A percentile compares a stretch with the other conserved stretches of the same genome.
These are phyloP conservation scores for Atherix ibis DNA, from an alignment of 2,888 invertebrate genomes.

Conservation along the genomic window DNA sequence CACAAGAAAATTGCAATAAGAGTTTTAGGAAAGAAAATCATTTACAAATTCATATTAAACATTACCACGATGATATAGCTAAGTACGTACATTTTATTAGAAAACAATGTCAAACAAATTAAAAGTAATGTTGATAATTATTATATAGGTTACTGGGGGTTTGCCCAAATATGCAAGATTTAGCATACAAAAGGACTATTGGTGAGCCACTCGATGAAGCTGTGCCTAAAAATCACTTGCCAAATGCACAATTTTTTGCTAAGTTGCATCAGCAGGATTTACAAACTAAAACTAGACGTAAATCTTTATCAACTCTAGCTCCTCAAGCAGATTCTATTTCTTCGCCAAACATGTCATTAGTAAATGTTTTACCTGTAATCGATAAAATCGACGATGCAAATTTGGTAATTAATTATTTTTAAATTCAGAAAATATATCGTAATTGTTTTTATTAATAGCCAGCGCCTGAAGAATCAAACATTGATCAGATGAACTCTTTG, in stretches of 20 bases:
- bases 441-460: no score
- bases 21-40: slow-evolving; percentile 82
- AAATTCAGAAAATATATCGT: no score
- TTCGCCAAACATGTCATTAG: no score
- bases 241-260: slow-evolving; percentile 32
- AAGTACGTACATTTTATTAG: slow-evolving; percentile 30
- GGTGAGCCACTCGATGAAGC: slow-evolving; percentile 36
- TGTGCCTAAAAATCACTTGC: slow-evolving; percentile 29
- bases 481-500: no score
- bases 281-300: slow-evolving; percentile 21
- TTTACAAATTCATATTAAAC: slow-evolving; percentile 85
- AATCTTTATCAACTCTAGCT: slow-evolving; percentile 8
- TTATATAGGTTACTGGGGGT: slow-evolving; percentile 40
- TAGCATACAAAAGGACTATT: slow-evolving; percentile 65
- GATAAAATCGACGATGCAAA: no score
- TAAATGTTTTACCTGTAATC: no score
- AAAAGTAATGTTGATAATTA: background rate
- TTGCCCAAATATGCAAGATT: slow-evolving; percentile 72
- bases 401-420: no score
- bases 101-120: background rate
- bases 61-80: slow-evolving; percentile 72
- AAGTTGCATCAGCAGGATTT: slow-evolving; percentile 31
- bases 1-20: slow-evolving; percentile 70
- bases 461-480: no score
- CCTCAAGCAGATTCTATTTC: no score